Evolutionary conservation across 2,113 vertebrate genomes (phyloP).

Genomic region (Indicator indicator): DNA sequence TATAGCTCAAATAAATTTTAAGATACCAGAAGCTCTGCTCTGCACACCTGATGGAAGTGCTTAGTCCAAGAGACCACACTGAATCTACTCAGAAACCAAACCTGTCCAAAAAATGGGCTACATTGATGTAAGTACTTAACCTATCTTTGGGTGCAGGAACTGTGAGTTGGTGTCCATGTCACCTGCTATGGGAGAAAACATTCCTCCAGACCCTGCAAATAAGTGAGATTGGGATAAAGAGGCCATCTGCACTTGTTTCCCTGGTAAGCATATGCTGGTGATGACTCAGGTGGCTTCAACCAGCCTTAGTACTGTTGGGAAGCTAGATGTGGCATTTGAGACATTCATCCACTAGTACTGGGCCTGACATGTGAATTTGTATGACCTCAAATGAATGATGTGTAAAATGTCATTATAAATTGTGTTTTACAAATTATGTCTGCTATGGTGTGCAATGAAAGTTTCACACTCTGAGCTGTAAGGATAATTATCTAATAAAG

Average conservation of each 20-base stretch:
- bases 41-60: not conserved
- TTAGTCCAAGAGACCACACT: not conserved
- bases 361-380: not conserved
- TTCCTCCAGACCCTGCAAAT: not conserved
- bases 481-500: not conserved
- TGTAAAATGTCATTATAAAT: not conserved
- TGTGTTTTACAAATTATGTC: not conserved
- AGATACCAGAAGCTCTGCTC: not conserved
- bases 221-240: not conserved
- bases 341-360: not conserved
- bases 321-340: not conserved
- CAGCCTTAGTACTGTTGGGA: not conserved
- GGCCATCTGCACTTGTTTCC: not conserved
- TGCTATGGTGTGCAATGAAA: not conserved
- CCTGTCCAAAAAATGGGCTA: not conserved
- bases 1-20: not conserved
- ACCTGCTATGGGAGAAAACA: not conserved
- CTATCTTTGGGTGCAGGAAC: not conserved
- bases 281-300: not conserved
- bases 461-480: not conserved
- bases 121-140: not conserved
- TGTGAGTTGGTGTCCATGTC: not conserved
- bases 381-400: not conserved
- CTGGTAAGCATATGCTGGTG: rapidly evolving
- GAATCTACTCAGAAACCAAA: not conserved